Evolutionary conservation across 2,888 invertebrate genomes (phyloP), one percentile per base, ranked within the genome.

Genomic region (Phortica okadai): DNA sequence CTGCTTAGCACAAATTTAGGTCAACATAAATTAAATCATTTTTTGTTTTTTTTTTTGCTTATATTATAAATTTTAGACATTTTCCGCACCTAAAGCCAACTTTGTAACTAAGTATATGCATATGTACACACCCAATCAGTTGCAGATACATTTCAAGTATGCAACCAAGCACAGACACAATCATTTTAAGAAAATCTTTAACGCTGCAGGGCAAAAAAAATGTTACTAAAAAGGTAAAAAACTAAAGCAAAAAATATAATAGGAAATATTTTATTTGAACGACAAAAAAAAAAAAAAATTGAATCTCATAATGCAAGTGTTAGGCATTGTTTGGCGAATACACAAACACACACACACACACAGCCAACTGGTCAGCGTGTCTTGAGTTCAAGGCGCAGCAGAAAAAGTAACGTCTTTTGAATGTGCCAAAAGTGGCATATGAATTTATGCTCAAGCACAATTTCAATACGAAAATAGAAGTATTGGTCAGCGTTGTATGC

Each of bases 131-230:
- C 75, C 75, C 64, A 73, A 69, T 62, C 79, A 80, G 78, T 78
- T 74, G 74, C 69, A 56, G 70, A 72, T 80, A 77, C 76, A 75
- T 76, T 76, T 67, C 64, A 75, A 75, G 75, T 41, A 41, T 75
- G 16, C 77, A 74, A 77, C 72, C 74, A 77, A 74, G 77, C 75
- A 74, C 42, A 75, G 74, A 75, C 75, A 77, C 75, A 81, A 81
- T 81, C 81, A 79, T 73, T 74, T 41, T 45, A 73, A 72, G 50
- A 73, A 75, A 77, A 81, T 81, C 81, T 73, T 50, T 59, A 62
- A 64, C 50, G 70, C 70, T 33, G 25, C 56, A 72, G 70, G 70
- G 8, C 62, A 72, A 72, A 72, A 69, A 33, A 33, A 33, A 33
- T 33, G 33, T 21, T 54, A 54, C 70, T 50, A 33, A 70, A 66